phyloP scores from a whole-genome alignment of 92 coral and sea anemone genomes.

The Zoanthus sansibaricus region DNA sequence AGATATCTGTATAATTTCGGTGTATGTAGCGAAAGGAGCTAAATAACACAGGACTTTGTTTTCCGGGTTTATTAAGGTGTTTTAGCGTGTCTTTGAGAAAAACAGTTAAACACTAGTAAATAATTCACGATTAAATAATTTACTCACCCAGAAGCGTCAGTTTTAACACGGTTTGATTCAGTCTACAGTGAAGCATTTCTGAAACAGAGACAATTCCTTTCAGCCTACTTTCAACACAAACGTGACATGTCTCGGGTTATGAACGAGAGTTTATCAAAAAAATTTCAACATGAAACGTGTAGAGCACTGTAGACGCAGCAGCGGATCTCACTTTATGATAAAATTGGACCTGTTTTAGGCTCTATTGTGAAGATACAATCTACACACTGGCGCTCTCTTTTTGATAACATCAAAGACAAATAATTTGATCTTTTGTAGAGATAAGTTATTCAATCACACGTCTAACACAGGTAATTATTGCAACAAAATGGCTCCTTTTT shows the following conservation, averaged over 20 bases:
- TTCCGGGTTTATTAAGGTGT: not conserved
- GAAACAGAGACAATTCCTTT: slow-evolving; percentile 7
- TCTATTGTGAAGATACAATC: slow-evolving; percentile 23
- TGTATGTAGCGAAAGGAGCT: not conserved
- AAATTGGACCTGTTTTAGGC: slow-evolving; percentile 8
- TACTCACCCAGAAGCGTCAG: slow-evolving; percentile 29
- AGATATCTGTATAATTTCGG: not conserved
- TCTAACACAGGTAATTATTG: not conserved
- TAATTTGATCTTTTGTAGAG: too few relatives aligned
- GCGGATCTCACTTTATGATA: not conserved
- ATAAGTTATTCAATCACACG: too few relatives aligned
- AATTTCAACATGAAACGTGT: slow-evolving; percentile 11
- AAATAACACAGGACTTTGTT: not conserved
- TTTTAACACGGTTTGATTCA: not conserved
- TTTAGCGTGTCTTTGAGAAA: not conserved
- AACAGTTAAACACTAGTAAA: not conserved
- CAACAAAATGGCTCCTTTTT: slow-evolving; percentile 34
- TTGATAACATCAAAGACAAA: too few relatives aligned
- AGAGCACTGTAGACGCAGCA: slow-evolving; percentile 11
- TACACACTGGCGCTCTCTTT: not conserved
- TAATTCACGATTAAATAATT: not conserved
- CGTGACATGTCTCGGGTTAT: slow-evolving; percentile 5
- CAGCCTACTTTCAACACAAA: not conserved
- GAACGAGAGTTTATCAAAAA: not conserved
- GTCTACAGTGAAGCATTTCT: slow-evolving; percentile 33